Percentiles rank a stretch among this genome's conserved stretches.
These are phyloP conservation scores for Galerucella calmariensis DNA, from an alignment of 2,888 invertebrate genomes.

Conservation along the genomic window DNA sequence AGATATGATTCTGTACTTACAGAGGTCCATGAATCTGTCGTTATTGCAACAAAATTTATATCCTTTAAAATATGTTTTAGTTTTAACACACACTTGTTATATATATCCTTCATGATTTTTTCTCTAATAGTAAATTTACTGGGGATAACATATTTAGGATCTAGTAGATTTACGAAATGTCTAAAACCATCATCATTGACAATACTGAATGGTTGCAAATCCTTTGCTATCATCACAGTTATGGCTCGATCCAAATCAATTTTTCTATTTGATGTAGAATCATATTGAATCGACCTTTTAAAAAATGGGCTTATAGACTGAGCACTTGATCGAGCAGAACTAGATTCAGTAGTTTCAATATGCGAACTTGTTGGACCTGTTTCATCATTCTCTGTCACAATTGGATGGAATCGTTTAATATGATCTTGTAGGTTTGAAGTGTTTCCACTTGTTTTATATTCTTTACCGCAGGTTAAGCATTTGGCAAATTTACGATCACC, in stretches of 20 bases:
- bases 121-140: constrained; percentile 29
- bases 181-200: background rate
- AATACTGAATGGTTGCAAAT: constrained; percentile 20
- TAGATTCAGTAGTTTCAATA: constrained; percentile 7
- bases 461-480: constrained; percentile 17
- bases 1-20: constrained; percentile 1
- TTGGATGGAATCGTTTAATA: too few relatives aligned
- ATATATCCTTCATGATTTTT: too few relatives aligned
- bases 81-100: too few relatives aligned
- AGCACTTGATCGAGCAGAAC: constrained; percentile 7
- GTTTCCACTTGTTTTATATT: too few relatives aligned
- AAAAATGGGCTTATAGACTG: constrained; percentile 22
- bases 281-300: too few relatives aligned
- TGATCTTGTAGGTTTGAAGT: too few relatives aligned
- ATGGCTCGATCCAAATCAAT: constrained; percentile 21
- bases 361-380: background rate
- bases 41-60: constrained; percentile 7
- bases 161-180: constrained; percentile 18
- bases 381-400: too few relatives aligned
- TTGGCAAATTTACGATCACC: constrained; percentile 23
- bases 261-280: constrained; percentile 29
- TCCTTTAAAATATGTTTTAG: background rate
- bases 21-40: constrained; percentile 8
- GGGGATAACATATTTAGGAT: constrained; percentile 22
- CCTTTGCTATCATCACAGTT: constrained; percentile 22